Evolutionary conservation across 2,888 invertebrate species (phyloP).

Genomic region (Lycia hirtaria): DNA sequence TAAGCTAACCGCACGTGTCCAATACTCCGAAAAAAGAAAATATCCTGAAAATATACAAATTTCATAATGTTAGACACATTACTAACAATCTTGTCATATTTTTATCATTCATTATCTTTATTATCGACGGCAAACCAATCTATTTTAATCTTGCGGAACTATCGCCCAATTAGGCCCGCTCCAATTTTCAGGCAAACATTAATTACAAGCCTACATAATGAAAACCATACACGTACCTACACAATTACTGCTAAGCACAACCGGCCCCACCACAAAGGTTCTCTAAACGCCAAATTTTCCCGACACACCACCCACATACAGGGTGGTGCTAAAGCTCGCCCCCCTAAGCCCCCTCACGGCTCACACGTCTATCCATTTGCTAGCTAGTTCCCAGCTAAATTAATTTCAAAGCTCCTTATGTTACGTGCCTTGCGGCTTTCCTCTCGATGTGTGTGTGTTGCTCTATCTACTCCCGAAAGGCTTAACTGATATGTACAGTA

Average conservation of each 20-base stretch:
- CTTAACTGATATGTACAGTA: conserved; percentile 73
- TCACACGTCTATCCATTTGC: conserved; percentile 86
- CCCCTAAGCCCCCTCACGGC: conserved; percentile 59
- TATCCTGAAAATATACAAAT: too few relatives aligned
- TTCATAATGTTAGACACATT: too few relatives aligned
- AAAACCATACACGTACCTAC: conserved; percentile 60
- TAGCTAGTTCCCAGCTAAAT: conserved; percentile 86
- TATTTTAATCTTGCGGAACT: conserved; percentile 25
- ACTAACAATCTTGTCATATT: too few relatives aligned
- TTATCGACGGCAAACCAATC: conserved; percentile 3
- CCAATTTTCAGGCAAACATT: conserved; percentile 50
- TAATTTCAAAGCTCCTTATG: conserved; percentile 86
- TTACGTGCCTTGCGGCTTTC: conserved; percentile 85
- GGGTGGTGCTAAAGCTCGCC: conserved; percentile 53
- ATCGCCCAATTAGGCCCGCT: conserved; percentile 39
- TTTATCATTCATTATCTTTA: too few relatives aligned
- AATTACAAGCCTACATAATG: conserved; percentile 59
- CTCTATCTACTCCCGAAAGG: conserved; percentile 77
- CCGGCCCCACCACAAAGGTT: conserved; percentile 79
- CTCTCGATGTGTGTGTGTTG: conserved; percentile 69
- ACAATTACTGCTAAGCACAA: conserved; percentile 77
- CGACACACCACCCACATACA: conserved; percentile 57
- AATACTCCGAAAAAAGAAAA: too few relatives aligned
- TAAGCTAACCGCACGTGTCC: too few relatives aligned
- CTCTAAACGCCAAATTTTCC: conserved; percentile 83